Base-by-base conservation (phyloP, 35 echinoderm and acorn worm species). In the Diadema setosum region DNA sequence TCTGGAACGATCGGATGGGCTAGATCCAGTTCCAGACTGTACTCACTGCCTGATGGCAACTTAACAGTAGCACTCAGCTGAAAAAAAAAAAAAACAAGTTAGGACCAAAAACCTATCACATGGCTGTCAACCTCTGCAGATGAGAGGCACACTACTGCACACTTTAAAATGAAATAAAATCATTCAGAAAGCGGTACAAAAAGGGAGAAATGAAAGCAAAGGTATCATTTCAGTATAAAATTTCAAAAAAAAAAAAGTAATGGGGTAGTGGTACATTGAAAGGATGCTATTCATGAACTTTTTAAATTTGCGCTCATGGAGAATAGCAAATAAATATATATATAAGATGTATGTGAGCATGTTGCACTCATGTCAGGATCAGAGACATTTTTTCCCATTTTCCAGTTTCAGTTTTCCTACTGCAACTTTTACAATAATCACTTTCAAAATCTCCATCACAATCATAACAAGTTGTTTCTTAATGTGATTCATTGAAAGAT, bases 41-140 rank as follows among this genome's bases (percentile, higher is more conserved):
- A 98, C 58, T 98, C 92, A 65, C 69, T 92, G 42, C 92, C 93
- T 15, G 89, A 81, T 2, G 92, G 57, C 26, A 89, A 76, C 78
- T 94, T 94, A 39, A 98, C 86, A 46, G 96, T 94, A 40, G 89
- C 92, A 92, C 96, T 98, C n/a, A 98, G 81, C 96, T 98, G 57
- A 16, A 94, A 27, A 58, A 45, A 36, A 65, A 87, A 20, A 87
- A 18, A 76, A 67, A 16, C 12, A 55, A 16, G 12, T 55, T 2
- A 2, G 12, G 21, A 16, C 49, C 2, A n/a, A 55, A 16, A 55
- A 16, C 21, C 49, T 55, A 55, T 0, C 14, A 55, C 21, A 55
- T 55, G 49, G 12, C 21, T 55, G 49, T 12, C 14, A n/a, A 16
- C 21, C 49, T 0, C 14, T 55, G 21, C 49, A 16, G 49, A 55